These are phyloP conservation scores for Arrhopalites spinosus DNA, from an alignment of 2,888 invertebrate genomes.

Conservation along the genomic window DNA sequence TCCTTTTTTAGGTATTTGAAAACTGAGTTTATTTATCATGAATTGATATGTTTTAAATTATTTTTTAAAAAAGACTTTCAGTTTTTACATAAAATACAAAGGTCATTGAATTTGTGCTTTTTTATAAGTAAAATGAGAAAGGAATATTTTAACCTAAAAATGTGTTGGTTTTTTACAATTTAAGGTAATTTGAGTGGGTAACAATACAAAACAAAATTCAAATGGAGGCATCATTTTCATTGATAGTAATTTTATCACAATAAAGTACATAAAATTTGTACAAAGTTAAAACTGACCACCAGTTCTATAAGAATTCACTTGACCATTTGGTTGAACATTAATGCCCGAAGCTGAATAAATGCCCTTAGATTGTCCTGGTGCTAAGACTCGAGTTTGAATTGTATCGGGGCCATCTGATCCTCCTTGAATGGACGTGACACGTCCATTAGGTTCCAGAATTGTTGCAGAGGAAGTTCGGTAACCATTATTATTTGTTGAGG, in stretches of 20 bases:
- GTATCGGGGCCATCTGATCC: conserved; percentile 39
- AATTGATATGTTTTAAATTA: too few species aligned
- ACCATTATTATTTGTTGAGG: conserved; percentile 33
- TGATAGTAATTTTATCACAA: neutral
- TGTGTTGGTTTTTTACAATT: too few species aligned
- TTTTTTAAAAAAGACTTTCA: too few species aligned
- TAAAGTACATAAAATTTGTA: neutral
- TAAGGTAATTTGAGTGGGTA: neutral
- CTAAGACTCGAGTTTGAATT: conserved; percentile 27
- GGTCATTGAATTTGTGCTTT: too few species aligned
- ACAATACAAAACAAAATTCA: too few species aligned
- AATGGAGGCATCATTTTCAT: too few species aligned
- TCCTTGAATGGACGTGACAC: conserved; percentile 38
- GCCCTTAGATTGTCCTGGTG: conserved; percentile 36
- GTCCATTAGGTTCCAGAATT: conserved; percentile 36
- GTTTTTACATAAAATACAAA: too few species aligned
- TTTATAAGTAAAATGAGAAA: too few species aligned
- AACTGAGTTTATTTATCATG: too few species aligned
- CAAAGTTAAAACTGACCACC: conserved; percentile 31
- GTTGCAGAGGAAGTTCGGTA: conserved; percentile 24
- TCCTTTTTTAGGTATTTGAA: too few species aligned
- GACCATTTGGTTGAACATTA: conserved; percentile 40
- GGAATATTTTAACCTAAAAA: too few species aligned
- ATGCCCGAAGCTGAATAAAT: conserved; percentile 40
- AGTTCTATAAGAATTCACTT: conserved; percentile 33